Evolutionary conservation across 2,888 invertebrate species (phyloP).

Genomic region (Acronicta leporina): DNA sequence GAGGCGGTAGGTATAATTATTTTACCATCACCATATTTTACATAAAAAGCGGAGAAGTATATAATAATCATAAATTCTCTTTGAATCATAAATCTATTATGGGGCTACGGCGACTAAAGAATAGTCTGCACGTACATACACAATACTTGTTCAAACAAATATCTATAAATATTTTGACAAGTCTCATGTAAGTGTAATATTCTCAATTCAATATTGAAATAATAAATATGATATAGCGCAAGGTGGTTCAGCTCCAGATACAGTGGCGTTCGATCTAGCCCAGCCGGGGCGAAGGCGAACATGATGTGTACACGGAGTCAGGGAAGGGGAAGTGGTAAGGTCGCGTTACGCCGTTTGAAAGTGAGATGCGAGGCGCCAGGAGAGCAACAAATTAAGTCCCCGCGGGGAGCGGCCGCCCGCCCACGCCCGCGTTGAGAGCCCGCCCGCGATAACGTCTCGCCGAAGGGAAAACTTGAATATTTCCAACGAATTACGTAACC

Average conservation of each 20-base stretch:
- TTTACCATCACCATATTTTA: neutral
- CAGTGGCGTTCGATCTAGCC: conserved; percentile 58
- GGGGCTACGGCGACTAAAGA: conserved; percentile 13
- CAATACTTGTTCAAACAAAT: conserved; percentile 14
- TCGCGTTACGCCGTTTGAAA: conserved; percentile 88
- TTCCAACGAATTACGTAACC: conserved; percentile 84
- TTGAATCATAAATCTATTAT: conserved; percentile 25
- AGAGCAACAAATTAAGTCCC: conserved; percentile 89
- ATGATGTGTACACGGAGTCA: conserved; percentile 74
- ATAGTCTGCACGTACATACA: conserved; percentile 17
- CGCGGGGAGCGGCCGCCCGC: conserved; percentile 80
- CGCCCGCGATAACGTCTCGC: conserved; percentile 84
- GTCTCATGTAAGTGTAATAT: conserved; percentile 19
- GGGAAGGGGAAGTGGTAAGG: conserved; percentile 83
- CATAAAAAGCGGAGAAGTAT: neutral
- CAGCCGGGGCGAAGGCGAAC: conserved; percentile 67
- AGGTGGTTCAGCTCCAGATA: conserved; percentile 42
- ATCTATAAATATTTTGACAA: conserved; percentile 33
- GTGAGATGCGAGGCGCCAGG: conserved; percentile 88
- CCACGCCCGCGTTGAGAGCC: conserved; percentile 81
- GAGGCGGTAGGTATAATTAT: neutral
- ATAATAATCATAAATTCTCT: conserved; percentile 16
- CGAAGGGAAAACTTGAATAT: conserved; percentile 87
- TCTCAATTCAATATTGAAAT: conserved; percentile 45
- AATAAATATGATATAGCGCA: conserved; percentile 44